Conservation (phyloP, 2,888 invertebrate species). For the Sesamia inferens region DNA sequence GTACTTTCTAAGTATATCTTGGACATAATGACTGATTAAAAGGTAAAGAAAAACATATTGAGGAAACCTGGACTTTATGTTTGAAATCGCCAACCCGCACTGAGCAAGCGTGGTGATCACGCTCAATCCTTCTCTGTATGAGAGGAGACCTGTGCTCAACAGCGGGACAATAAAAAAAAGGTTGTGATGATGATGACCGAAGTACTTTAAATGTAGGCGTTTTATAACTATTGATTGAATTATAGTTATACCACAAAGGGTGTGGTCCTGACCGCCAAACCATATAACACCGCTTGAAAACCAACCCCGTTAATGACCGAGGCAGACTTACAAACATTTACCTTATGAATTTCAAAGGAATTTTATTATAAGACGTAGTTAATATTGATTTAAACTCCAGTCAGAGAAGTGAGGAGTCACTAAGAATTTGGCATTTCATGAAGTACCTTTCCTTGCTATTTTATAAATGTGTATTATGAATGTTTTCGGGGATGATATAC, state of each 20-base stretch:
- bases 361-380: slow-evolving; percentile 34
- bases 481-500: slow-evolving; percentile 18
- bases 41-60: too few relatives aligned
- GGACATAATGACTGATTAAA: too few relatives aligned
- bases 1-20: too few relatives aligned
- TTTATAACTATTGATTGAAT: slow-evolving; percentile 37
- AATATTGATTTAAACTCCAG: slow-evolving; percentile 17
- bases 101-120: too few relatives aligned
- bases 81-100: too few relatives aligned
- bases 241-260: slow-evolving; percentile 36
- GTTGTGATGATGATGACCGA: too few relatives aligned
- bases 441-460: background rate
- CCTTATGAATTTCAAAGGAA: slow-evolving; percentile 41
- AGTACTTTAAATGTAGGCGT: background rate
- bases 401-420: background rate
- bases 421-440: slow-evolving; percentile 12
- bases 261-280: slow-evolving; percentile 14
- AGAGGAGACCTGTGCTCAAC: too few relatives aligned
- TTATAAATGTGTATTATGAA: background rate
- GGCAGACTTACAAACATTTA: slow-evolving; percentile 36
- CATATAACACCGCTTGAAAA: slow-evolving; percentile 36
- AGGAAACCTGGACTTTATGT: too few relatives aligned
- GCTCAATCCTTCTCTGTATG: too few relatives aligned
- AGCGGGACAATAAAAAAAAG: too few relatives aligned
- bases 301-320: slow-evolving; percentile 23